phyloP scores from a whole-genome alignment of 2,888 invertebrate species.

The Onchidella celtica region DNA sequence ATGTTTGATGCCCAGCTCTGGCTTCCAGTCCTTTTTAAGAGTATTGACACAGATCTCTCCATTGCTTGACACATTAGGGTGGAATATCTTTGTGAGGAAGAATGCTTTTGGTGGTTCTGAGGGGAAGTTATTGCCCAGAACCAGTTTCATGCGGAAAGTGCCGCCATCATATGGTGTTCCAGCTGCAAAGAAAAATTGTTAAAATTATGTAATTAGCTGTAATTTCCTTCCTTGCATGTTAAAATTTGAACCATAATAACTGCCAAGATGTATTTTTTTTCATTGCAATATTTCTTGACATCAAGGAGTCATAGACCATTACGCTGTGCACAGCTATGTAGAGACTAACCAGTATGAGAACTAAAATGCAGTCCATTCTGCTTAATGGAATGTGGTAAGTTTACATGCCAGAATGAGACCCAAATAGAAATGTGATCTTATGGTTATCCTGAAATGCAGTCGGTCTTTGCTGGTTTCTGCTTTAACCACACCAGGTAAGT shows the following conservation, averaged over 20 bases:
- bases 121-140: conserved; percentile 95
- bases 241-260: neutral
- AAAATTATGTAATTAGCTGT: conserved; percentile 2
- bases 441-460: no score
- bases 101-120: conserved; percentile 93
- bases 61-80: conserved; percentile 94
- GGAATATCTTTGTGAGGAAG: conserved; percentile 97
- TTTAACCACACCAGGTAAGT: no score
- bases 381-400: no score
- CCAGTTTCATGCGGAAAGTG: conserved; percentile 92
- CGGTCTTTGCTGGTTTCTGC: no score
- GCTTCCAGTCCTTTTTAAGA: conserved; percentile 97
- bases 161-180: conserved; percentile 96
- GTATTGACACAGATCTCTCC: conserved; percentile 99
- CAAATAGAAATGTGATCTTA: no score
- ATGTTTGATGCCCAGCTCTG: conserved; percentile 96
- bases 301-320: no score
- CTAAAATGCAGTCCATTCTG: no score
- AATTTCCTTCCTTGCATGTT: neutral
- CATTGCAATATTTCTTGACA: no score
- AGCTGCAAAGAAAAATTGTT: conserved; percentile 80
- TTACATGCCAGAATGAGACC: no score
- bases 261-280: neutral
- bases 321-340: no score
- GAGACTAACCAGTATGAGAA: no score